phyloP scores from a whole-genome alignment of 2,113 vertebrate genomes.

The Madoqua kirkii region DNA sequence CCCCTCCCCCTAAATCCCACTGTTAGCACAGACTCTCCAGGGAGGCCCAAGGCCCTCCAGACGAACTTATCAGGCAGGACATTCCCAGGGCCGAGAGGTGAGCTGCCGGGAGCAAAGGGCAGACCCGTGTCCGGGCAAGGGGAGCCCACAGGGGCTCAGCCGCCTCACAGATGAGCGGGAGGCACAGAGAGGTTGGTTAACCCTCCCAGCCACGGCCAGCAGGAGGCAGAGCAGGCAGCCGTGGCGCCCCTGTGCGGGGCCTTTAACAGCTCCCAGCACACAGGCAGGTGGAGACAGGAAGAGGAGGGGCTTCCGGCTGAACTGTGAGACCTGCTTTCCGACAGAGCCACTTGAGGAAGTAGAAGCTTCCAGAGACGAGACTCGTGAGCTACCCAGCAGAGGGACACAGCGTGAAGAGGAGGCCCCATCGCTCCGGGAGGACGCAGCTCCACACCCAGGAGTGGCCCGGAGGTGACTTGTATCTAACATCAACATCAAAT shows the following conservation, averaged over 20 bases:
- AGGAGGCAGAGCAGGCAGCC: background rate
- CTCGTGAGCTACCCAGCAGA: accelerated
- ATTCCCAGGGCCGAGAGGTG: background rate
- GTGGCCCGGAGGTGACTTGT: background rate
- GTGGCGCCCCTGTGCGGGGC: accelerated
- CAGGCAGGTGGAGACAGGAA: background rate
- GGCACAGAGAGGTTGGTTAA: too few species aligned
- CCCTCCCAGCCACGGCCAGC: accelerated
- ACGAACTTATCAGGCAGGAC: background rate
- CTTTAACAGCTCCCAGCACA: background rate
- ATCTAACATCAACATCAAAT: background rate
- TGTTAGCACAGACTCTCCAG: too few species aligned
- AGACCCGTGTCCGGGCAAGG: background rate
- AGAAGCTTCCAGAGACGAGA: background rate
- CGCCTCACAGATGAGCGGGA: background rate
- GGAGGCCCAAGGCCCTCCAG: background rate
- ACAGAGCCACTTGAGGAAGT: background rate
- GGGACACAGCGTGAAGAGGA: background rate
- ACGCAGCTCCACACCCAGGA: too few species aligned
- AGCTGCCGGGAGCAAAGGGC: background rate
- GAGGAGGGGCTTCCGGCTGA: background rate
- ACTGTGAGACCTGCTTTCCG: background rate
- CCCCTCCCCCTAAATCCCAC: too few species aligned
- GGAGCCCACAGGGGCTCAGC: too few species aligned
- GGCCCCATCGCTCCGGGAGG: background rate